These are phyloP conservation scores for Branchellion lobata DNA, from an alignment of 2,888 invertebrate genomes.

Conservation along the genomic window DNA sequence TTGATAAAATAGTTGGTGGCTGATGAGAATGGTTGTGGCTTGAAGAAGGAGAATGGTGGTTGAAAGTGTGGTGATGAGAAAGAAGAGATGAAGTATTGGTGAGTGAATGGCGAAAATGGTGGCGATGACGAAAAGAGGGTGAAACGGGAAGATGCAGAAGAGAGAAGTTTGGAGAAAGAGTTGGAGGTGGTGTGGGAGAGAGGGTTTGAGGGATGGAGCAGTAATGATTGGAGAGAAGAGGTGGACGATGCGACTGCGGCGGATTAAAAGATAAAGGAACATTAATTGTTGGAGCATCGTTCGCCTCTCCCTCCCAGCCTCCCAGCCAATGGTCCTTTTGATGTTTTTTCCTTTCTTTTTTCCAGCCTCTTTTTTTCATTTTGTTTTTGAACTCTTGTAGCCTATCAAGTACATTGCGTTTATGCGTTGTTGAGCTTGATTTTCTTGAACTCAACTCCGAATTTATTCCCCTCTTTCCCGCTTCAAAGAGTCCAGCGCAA, in stretches of 20 bases:
- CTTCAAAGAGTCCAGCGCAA: no score
- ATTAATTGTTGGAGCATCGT: not conserved
- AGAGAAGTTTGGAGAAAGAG: no score
- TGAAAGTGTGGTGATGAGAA: not conserved
- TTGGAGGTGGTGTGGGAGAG: not conserved
- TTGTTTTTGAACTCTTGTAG: not conserved
- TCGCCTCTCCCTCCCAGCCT: not conserved
- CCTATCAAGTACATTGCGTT: not conserved
- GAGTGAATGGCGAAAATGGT: not conserved
- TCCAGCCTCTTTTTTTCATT: not conserved
- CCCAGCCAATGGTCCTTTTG: not conserved
- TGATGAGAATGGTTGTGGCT: not conserved
- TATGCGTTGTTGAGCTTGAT: not conserved
- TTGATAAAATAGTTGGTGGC: no score
- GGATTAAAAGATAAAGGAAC: conserved; percentile 4
- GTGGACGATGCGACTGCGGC: not conserved
- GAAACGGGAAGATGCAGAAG: no score
- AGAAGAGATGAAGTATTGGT: not conserved
- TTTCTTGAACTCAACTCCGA: not conserved
- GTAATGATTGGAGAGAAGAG: not conserved
- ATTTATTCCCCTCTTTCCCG: no score
- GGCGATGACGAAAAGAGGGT: not conserved
- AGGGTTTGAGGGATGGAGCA: not conserved
- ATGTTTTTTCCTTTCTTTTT: not conserved
- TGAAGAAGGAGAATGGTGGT: not conserved